Base-by-base conservation (phyloP, 2,888 invertebrate species). In the Ceramica pisi region DNA sequence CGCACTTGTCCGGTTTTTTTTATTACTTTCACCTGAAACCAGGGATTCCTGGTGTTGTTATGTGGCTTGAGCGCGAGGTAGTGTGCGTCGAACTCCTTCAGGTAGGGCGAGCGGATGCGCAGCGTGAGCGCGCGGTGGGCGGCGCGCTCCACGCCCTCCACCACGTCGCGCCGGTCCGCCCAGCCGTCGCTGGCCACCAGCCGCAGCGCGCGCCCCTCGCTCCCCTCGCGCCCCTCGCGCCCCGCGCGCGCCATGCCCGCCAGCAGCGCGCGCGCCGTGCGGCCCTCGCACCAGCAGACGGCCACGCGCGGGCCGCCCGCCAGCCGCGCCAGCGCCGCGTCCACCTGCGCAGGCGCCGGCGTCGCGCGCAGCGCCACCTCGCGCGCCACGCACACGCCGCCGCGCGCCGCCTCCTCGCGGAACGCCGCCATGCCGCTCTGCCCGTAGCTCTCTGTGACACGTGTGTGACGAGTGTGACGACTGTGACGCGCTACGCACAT, bases 211-310 rank as follows among this genome's bases (percentile, higher is more conserved):
- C 46, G 46, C 63, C 96, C 26, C 50, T 1, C 5, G 8, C 35
- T 4, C 12, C 61, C 69, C 64, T 1, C 5, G 8, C 35, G 31
- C 12, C 61, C 69, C 64, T 71, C 66, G 26, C 46, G 46, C 61
- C 96, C 26, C 46, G 96, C 31, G 96, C 97, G 92, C 78, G 95
- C 93, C 9, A 97, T 96, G 8, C 97, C 97, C 76, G 94, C 94
- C 79, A 98, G 94, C 53, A 98, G 94, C 21, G 97, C 97, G 68
- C 97, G 93, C 75, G 98, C 97, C 1, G 98, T 97, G 82, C 90
- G 88, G 2, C 98, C 98, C 91, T 98, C 98, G 92, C 98, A 98
- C 96, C 98, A 98, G 91, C 98, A 98, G 23, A 98, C 97, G 66
- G 97, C 97, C 12, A 97, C 97, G 82, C 96, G 95, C 77, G 96